Percentiles rank a stretch among this genome's conserved stretches.
These are phyloP conservation scores for Craseonycteris thonglongyai DNA, from an alignment of 2,113 vertebrate genomes.

Conservation along the genomic window DNA sequence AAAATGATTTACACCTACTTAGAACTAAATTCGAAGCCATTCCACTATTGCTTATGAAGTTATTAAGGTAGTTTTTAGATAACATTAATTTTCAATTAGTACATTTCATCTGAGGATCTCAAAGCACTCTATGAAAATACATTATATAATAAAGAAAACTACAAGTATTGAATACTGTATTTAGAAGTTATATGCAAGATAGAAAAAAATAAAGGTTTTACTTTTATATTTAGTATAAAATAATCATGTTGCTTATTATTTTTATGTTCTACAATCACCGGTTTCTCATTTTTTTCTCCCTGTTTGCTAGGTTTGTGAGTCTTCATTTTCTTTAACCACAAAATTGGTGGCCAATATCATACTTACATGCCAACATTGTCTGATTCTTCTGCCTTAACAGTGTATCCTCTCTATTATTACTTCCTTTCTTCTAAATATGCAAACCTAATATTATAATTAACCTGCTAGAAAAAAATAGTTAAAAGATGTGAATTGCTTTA, in stretches of 20 bases:
- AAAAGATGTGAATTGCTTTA: background rate
- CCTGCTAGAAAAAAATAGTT: background rate
- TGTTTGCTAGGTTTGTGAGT: background rate
- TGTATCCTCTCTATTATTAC: background rate
- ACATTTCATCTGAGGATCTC: constrained; percentile 53
- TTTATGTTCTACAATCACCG: background rate
- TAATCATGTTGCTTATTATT: background rate
- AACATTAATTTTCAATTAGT: constrained; percentile 53
- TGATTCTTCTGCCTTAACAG: background rate
- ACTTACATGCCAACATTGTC: background rate
- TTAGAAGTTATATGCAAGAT: background rate
- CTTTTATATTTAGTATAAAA: background rate
- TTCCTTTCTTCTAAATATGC: background rate
- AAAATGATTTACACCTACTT: constrained; percentile 53
- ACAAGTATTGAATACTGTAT: background rate
- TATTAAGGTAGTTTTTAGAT: constrained; percentile 56
- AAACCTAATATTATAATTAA: background rate
- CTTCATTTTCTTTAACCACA: background rate
- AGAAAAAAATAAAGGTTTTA: background rate
- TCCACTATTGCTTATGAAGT: constrained; percentile 34
- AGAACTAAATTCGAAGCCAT: constrained; percentile 28
- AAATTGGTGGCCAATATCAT: background rate
- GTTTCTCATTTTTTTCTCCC: background rate
- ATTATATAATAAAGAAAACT: constrained; percentile 25
- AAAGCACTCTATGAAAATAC: constrained; percentile 39